These are phyloP conservation scores for Serrognathus titanus DNA, from an alignment of 2,888 invertebrate genomes.

Conservation along the genomic window DNA sequence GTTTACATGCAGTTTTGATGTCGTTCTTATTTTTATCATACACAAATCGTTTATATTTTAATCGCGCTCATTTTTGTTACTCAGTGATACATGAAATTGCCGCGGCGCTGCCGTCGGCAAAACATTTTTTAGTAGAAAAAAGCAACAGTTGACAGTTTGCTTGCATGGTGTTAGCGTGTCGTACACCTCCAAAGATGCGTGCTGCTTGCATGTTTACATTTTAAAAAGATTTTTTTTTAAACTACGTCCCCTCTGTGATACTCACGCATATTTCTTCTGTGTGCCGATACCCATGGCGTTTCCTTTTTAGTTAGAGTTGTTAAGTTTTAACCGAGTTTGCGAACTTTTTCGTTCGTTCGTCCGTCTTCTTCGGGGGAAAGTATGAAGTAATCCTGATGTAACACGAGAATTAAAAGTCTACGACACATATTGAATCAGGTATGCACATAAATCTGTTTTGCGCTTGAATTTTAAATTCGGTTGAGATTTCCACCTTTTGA, in stretches of 20 bases:
- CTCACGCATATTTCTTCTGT: no score
- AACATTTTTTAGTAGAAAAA: constrained; percentile 30
- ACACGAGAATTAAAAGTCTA: neutral
- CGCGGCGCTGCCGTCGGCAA: constrained; percentile 23
- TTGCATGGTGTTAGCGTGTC: constrained; percentile 10
- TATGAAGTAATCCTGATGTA: constrained; percentile 1
- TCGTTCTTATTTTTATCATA: neutral
- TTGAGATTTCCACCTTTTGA: no score
- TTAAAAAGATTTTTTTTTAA: no score
- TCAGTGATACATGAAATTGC: neutral
- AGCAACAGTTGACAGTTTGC: constrained; percentile 41
- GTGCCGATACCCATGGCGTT: neutral
- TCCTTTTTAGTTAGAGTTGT: neutral
- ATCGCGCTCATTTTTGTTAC: no score
- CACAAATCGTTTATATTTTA: neutral
- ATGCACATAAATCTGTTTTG: neutral
- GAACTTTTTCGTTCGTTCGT: neutral
- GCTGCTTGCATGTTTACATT: neutral
- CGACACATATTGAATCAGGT: neutral
- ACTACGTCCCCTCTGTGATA: no score
- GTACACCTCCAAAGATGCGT: neutral
- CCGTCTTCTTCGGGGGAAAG: neutral
- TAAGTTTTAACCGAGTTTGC: neutral
- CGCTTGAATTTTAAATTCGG: no score
- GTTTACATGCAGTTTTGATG: neutral